Conservation (phyloP, 2,888 invertebrate species). For the Microchrysa polita region DNA sequence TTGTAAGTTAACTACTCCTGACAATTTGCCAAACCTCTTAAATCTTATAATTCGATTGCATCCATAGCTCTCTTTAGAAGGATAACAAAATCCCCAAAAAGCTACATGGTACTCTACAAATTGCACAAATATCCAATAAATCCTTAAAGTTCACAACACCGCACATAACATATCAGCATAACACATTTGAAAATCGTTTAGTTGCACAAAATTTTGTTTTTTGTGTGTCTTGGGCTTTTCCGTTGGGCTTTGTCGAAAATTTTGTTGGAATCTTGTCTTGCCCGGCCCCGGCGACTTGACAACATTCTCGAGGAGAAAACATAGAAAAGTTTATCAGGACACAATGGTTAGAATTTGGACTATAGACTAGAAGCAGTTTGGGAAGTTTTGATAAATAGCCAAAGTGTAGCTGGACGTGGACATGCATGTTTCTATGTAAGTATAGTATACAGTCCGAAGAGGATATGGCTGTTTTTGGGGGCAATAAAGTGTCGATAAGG, state of each 20-base stretch:
- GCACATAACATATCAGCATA: constrained; percentile 31
- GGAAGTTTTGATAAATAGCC: constrained; percentile 36
- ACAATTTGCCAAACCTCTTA: constrained; percentile 38
- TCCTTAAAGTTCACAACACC: constrained; percentile 30
- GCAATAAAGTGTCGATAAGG: no score
- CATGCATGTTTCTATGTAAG: not conserved
- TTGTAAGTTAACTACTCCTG: constrained; percentile 5
- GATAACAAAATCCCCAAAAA: constrained; percentile 22
- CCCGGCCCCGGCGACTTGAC: not conserved
- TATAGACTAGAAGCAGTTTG: not conserved
- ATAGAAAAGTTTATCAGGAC: constrained; percentile 13
- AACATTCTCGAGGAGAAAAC: not conserved
- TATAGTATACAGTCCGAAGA: constrained; percentile 16
- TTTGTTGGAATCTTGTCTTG: not conserved
- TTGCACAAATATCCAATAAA: constrained; percentile 40
- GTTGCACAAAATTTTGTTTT: constrained; percentile 21
- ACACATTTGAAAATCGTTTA: constrained; percentile 35
- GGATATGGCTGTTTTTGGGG: no score
- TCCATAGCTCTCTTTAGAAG: constrained; percentile 1
- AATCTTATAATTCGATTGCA: constrained; percentile 33
- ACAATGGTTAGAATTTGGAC: constrained; percentile 13
- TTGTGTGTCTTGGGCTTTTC: constrained; percentile 8
- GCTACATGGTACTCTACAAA: constrained; percentile 7
- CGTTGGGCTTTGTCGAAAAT: not conserved
- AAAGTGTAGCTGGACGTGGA: not conserved